Conservation (phyloP, 2,888 invertebrate genomes). For the Caenorhabditis sp. region DNA sequence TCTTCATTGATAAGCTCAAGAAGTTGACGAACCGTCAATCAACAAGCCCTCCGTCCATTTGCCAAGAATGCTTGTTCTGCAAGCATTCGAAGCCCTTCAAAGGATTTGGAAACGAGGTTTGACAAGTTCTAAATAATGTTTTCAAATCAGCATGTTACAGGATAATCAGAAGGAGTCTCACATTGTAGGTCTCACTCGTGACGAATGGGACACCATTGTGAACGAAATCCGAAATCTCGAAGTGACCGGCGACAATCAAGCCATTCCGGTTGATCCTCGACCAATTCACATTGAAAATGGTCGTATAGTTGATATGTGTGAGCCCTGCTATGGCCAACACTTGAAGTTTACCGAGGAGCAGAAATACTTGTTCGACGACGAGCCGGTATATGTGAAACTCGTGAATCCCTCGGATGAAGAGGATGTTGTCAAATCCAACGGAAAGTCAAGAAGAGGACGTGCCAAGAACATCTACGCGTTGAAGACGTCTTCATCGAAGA, state of each 20-base stretch:
- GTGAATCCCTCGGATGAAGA: slow-evolving; percentile 65
- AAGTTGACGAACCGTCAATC: slow-evolving; percentile 46
- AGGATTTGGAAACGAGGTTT: slow-evolving; percentile 33
- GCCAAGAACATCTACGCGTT: slow-evolving; percentile 51
- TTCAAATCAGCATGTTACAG: not conserved
- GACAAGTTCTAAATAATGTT: not conserved
- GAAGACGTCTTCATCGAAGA: slow-evolving; percentile 72
- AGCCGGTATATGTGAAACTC: slow-evolving; percentile 76
- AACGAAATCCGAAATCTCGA: slow-evolving; percentile 52
- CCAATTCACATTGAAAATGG: slow-evolving; percentile 41
- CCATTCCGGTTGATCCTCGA: not conserved
- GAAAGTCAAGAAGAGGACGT: slow-evolving; percentile 49
- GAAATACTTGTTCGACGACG: slow-evolving; percentile 66
- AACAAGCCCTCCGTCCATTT: slow-evolving; percentile 60
- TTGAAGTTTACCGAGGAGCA: slow-evolving; percentile 49
- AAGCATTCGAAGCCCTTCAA: slow-evolving; percentile 60
- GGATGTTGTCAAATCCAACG: slow-evolving; percentile 38
- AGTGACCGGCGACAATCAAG: slow-evolving; percentile 41
- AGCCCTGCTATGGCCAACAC: slow-evolving; percentile 61
- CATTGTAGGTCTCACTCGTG: slow-evolving; percentile 63
- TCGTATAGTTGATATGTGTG: slow-evolving; percentile 62
- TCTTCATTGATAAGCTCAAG: slow-evolving; percentile 58
- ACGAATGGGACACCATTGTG: slow-evolving; percentile 68
- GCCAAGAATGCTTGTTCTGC: slow-evolving; percentile 68
- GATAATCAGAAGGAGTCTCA: slow-evolving; percentile 47